phyloP scores from a whole-genome alignment of 2,113 vertebrate genomes.

The Cardinalis cardinalis region DNA sequence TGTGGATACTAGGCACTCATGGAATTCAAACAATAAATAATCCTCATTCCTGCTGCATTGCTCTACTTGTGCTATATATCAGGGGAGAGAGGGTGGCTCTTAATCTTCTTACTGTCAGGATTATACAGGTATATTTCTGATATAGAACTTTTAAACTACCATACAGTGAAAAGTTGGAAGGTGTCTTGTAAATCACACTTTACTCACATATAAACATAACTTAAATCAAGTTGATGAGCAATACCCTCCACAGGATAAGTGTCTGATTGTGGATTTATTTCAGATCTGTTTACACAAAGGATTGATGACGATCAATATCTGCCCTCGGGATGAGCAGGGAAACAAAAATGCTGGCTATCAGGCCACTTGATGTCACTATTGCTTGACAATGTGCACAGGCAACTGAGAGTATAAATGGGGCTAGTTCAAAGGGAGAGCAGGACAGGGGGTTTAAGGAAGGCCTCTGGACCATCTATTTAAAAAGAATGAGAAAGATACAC shows the following conservation, averaged over 20 bases:
- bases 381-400: slow-evolving; percentile 39
- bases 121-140: slow-evolving; percentile 33
- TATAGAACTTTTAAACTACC: slow-evolving; percentile 47
- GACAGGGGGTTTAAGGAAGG: slow-evolving; percentile 8
- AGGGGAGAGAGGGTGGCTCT: neutral
- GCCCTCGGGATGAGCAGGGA: neutral
- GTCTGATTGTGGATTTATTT: slow-evolving; percentile 44
- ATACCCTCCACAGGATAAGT: slow-evolving; percentile 15
- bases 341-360: neutral
- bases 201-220: slow-evolving; percentile 26
- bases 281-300: slow-evolving; percentile 36
- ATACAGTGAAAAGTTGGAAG: slow-evolving; percentile 16
- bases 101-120: slow-evolving; percentile 23
- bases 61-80: neutral
- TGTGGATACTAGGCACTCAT: neutral
- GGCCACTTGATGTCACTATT: slow-evolving; percentile 75
- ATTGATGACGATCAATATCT: neutral
- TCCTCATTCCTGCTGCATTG: neutral
- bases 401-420: neutral
- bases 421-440: neutral
- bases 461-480: neutral
- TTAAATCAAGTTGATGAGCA: slow-evolving; percentile 58
- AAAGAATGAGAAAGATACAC: neutral
- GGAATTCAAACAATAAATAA: slow-evolving; percentile 8
- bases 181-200: slow-evolving; percentile 47